phyloP scores from a whole-genome alignment of 1,140 invertebrate species.

The Ptiloglossa arizonensis region DNA sequence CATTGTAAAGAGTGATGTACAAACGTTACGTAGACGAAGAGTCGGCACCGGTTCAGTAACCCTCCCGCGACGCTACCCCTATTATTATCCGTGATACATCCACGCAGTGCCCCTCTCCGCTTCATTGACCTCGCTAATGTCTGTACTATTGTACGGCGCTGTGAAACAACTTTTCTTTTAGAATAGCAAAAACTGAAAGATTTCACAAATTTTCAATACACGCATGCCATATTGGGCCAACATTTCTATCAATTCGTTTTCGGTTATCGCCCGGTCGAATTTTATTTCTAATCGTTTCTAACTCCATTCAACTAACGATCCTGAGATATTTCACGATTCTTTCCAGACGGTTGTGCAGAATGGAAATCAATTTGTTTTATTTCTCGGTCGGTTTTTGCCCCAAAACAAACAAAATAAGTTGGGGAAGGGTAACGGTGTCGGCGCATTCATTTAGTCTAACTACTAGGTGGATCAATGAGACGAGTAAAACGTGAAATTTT shows the following conservation, averaged over 20 bases:
- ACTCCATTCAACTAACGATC: too few species aligned
- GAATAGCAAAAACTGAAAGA: neutral
- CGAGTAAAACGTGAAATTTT: neutral
- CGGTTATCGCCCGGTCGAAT: neutral
- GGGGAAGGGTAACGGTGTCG: neutral
- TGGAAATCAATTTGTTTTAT: neutral
- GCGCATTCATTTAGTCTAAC: neutral
- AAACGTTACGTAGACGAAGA: slow-evolving; percentile 18
- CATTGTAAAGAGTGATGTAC: slow-evolving; percentile 1
- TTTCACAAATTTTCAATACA: neutral
- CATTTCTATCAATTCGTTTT: neutral
- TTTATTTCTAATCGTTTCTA: too few species aligned
- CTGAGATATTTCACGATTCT: neutral
- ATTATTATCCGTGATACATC: slow-evolving; percentile 65
- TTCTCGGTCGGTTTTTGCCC: too few species aligned
- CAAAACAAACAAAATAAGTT: neutral
- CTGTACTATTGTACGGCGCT: neutral
- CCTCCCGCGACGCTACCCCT: slow-evolving; percentile 57
- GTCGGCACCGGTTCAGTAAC: slow-evolving; percentile 56
- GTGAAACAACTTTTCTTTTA: neutral
- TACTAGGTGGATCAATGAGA: neutral
- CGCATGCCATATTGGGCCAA: neutral
- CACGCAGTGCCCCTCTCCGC: slow-evolving; percentile 48
- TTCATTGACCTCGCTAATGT: slow-evolving; percentile 53
- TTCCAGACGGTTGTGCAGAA: neutral